Evolutionary conservation across 92 coral and sea anemone genomes (phyloP), one percentile per base, ranked within the genome.

Genomic region (Parazoanthus swiftii): DNA sequence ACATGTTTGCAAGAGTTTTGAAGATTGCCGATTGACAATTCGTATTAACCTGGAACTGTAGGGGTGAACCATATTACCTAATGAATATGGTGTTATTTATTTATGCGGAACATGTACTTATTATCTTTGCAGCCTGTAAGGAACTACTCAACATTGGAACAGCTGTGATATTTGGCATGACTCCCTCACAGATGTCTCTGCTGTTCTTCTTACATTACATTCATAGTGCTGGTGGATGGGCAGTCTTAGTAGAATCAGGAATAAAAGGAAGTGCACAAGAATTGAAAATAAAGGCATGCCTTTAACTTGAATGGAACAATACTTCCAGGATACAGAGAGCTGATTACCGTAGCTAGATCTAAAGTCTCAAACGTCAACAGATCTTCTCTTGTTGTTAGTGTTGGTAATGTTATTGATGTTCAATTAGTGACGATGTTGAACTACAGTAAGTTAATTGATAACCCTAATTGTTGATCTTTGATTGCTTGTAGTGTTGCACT

Each of bases 251-350:
- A 13, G 97, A 95, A 74, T 86, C 99, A 56, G 92, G 89, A 33
- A 63, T 86, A 50, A 90, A 95, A 21, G 99, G 98, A 20, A 88
- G 98, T 59, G 99, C 99, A n/a, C 99, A 96, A 81, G 94, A 92
- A 78, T 91, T 88, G 92, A 96, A 89, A 91, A 94, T 96, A 14
- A 93, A 96, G 94, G 99, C 95, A 72, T 33, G 72, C 6, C 16
- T 7, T 15, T 2, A 42, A 85, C 13, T 16, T 15, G 25, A 85
- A 26, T 84, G 8, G 59, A 36, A n/a, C 76, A 39, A 82, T 54
- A 54, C 38, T 23, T 80, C 37, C 23, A 8, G 38, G 38, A 3
- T 80, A 16, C 21, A 80, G 20, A 43, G 20, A 11, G 37, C 54
- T 26, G 70, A 1, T 11, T 80, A 4, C 10, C 9, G 20, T 50